Base-by-base conservation (phyloP, 2,797 vertebrate genomes). In the Dendrocincla tyrannina region DNA sequence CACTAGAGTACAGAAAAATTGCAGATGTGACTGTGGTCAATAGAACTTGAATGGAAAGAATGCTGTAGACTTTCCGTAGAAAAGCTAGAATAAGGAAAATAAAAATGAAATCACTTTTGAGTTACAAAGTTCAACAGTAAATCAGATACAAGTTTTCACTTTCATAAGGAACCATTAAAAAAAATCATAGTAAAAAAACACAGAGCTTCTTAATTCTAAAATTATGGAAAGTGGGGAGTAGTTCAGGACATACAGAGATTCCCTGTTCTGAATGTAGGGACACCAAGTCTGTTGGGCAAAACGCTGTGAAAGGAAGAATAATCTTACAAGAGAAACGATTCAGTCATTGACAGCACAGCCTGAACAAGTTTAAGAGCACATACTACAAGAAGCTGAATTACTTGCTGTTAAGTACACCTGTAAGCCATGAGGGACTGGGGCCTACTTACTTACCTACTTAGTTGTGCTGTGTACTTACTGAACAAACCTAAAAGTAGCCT, bases 1-100 rank as follows among this genome's bases (percentile, higher is more conserved):
- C 96, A 8, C 98, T 94, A 53, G 97, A 98, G 91, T 98, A 98
- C 95, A 99, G 98, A 97, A 99, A 99, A 73, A 98, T 14, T 35
- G 98, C 98, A 24, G 98, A 98, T 15, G 98, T 98, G 83, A 98
- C 97, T 10, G 99, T 99, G 49, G 99, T 99, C 92, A 99, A 76
- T 5, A 99, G 96, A 91, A 99, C 98, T 97, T 99, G 99, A 70
- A 99, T 8, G 47, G 98, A 99, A 89, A 99, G 97, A 91, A 99
- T 99, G 88, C 97, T 98, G 97, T 99, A 99, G 44, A 99, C 99
- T 97, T 99, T 99, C 68, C 98, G 98, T 17, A 99, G 98, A 96
- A 99, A 99, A 72, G 98, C 99, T 99, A 92, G 22, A 75, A 41
- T 49, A 95, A 79, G 39, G 58, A 89, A 89, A 87, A 76, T 8